These are phyloP conservation scores for Drosophila mimica DNA, from an alignment of 2,888 invertebrate species.

Conservation along the genomic window DNA sequence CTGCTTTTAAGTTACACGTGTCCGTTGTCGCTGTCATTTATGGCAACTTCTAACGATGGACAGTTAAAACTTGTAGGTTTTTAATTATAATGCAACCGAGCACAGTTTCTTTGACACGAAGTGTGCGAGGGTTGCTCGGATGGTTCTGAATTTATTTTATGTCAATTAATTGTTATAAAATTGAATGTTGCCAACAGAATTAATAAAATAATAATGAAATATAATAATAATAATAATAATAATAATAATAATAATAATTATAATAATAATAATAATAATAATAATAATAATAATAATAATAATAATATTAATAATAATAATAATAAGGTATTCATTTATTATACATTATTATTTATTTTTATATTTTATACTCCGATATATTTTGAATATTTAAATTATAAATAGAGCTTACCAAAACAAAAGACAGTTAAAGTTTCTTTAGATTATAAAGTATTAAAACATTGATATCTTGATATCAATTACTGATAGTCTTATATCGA, in stretches of 20 bases:
- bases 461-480: too few species aligned
- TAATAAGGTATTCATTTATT: neutral
- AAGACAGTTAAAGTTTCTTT: neutral
- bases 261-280: too few species aligned
- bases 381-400: neutral
- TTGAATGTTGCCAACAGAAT: neutral
- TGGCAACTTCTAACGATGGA: conserved; percentile 58
- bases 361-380: neutral
- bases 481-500: neutral
- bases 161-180: neutral
- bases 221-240: too few species aligned
- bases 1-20: conserved; percentile 59
- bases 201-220: too few species aligned
- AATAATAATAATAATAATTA: too few species aligned
- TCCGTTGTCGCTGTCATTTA: conserved; percentile 58
- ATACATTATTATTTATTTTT: neutral
- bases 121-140: conserved; percentile 11
- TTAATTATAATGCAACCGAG: conserved; percentile 67
- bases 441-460: neutral
- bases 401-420: neutral
- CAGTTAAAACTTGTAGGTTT: conserved; percentile 58
- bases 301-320: too few species aligned
- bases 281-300: too few species aligned
- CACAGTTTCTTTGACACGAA: conserved; percentile 5
- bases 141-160: neutral